A percentile compares a stretch with the other conserved stretches of the same genome.
Conservation (phyloP, 2,797 vertebrate species). For the Myotis planiceps region DNA sequence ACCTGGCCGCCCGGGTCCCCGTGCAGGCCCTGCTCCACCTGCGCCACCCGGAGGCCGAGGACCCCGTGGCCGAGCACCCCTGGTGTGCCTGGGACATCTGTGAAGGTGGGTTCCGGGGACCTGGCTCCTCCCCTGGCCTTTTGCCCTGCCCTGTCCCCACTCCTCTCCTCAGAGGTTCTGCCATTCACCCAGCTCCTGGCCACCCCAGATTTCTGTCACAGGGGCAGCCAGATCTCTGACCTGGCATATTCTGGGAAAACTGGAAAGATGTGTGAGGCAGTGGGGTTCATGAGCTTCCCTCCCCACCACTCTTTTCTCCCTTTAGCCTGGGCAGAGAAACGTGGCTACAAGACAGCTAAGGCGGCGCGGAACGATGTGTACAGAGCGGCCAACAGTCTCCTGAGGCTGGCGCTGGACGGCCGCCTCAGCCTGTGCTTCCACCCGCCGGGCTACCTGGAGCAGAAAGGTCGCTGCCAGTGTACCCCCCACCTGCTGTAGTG, state of each 20-base stretch:
- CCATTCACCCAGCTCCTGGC: neutral
- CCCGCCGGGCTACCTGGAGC: slow-evolving; percentile 90
- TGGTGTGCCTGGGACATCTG: slow-evolving; percentile 97
- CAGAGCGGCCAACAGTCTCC: slow-evolving; percentile 94
- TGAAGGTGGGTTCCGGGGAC: slow-evolving; percentile 87
- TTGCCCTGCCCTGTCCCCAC: neutral
- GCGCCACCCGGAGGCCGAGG: slow-evolving; percentile 86
- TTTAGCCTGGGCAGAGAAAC: slow-evolving; percentile 94
- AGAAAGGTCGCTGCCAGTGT: slow-evolving; percentile 88
- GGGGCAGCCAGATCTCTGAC: neutral
- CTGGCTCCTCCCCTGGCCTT: neutral
- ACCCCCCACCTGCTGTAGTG: neutral
- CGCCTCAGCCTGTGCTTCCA: slow-evolving; percentile 93
- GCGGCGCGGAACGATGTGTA: slow-evolving; percentile 94
- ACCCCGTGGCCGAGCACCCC: slow-evolving; percentile 66
- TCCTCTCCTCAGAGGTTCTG: neutral
- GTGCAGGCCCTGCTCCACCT: slow-evolving; percentile 91
- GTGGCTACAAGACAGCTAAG: slow-evolving; percentile 95
- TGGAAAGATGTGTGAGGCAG: neutral
- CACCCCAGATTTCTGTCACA: neutral
- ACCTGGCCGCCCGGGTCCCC: slow-evolving; percentile 91
- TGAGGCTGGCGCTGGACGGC: slow-evolving; percentile 93
- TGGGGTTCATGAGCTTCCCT: neutral
- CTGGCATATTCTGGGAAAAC: slow-evolving; percentile 4
- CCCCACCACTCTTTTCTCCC: neutral